Evolutionary conservation across 2,113 vertebrate genomes (phyloP).

Genomic region (Xiphophorus maculatus): DNA sequence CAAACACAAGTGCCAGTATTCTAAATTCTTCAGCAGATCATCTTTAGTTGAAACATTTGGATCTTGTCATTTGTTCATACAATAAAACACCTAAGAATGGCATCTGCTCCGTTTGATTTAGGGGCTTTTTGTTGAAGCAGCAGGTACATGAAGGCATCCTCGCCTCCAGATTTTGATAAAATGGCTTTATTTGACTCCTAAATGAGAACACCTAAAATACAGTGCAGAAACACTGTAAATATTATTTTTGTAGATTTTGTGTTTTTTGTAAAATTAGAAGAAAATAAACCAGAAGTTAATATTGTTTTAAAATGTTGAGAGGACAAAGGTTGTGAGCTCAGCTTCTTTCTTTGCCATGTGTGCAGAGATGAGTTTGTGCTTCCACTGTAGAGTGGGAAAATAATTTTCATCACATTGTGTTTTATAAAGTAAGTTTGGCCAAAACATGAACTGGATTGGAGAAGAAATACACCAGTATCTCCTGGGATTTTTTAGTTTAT

Average conservation of each 20-base stretch:
- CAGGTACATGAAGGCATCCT: neutral
- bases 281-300: neutral
- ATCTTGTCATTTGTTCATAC: neutral
- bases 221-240: neutral
- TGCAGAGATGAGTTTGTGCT: constrained; percentile 4
- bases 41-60: neutral
- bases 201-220: neutral
- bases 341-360: neutral
- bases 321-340: neutral
- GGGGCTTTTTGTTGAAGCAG: neutral
- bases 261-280: neutral
- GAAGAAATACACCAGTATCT: constrained; percentile 53
- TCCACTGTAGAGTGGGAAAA: constrained; percentile 40
- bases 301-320: neutral
- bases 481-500: constrained; percentile 68
- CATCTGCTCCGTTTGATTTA: neutral
- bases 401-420: constrained; percentile 33
- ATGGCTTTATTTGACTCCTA: neutral
- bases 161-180: neutral
- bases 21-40: neutral
- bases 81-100: neutral
- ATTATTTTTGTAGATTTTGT: neutral
- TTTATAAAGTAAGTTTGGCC: constrained; percentile 54
- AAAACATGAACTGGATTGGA: constrained; percentile 57
- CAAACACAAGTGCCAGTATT: neutral